Evolutionary conservation across 1,140 invertebrate species (phyloP), one percentile per base, ranked within the genome.

Genomic region (Amyelois transitella): DNA sequence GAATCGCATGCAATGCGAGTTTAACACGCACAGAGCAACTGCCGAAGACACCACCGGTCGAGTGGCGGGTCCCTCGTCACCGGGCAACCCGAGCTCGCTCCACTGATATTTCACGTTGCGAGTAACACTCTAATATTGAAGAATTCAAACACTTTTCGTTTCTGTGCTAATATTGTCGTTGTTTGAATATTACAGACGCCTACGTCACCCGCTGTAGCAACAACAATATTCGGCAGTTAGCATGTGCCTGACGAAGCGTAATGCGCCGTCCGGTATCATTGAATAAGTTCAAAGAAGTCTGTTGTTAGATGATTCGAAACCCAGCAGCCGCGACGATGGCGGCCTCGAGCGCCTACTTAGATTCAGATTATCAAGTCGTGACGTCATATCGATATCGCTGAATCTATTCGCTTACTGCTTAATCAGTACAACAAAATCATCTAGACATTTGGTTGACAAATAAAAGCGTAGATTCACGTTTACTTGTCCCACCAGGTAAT

Each of bases 11-110:
- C 18, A 6, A 17, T 18, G 25, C 48, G 50, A 60, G 60, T 69
- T n/a, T 59, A 21, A 70, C 78, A 82, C 72, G 76, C 75, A 78
- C 65, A 60, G 58, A 66, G 66, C 51, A 75, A 78, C 74, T 80
- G 77, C 71, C 62, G 83, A 86, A 86, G 81, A 86, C 79, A 80
- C 72, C 80, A 77, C 73, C 80, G 80, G 75, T 70, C 75, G 78
- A 75, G 67, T 69, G 69, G 68, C 70, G 75, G 70, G 80, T 83
- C 81, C 83, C 80, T 86, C 73, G 76, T 71, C 69, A 65, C 66
- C 58, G 69, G 53, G 75, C 80, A 76, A 77, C 72, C 76, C 65
- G 62, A 72, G 69, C 66, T 69, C 67, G 66, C 64, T 69, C 64
- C 64, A 60, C 55, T 55, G 70, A 64, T 71, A 71, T 68, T 69